A percentile compares a stretch with the other conserved stretches of the same genome.
These are phyloP conservation scores for Callipepla californica DNA, from an alignment of 2,113 vertebrate genomes.

Conservation along the genomic window DNA sequence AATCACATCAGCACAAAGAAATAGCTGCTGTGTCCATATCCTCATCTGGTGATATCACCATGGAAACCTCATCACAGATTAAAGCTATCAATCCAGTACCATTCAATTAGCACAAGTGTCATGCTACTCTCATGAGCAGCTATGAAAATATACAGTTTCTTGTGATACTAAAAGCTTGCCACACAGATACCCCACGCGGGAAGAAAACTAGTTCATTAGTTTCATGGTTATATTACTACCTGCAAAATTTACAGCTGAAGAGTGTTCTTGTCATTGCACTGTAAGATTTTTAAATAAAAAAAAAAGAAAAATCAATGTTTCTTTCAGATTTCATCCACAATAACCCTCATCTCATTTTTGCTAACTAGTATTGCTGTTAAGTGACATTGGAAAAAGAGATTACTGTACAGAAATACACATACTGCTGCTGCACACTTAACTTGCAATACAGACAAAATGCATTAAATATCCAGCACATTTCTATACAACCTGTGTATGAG, in stretches of 20 bases:
- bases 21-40: neutral
- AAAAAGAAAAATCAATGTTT: constrained; percentile 23
- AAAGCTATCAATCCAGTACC: neutral
- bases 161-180: neutral
- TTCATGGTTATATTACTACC: neutral
- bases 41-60: neutral
- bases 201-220: neutral
- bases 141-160: neutral
- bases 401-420: constrained; percentile 15
- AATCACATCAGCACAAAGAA: constrained; percentile 4
- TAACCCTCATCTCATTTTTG: constrained; percentile 26
- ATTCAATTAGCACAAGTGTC: constrained; percentile 12
- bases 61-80: constrained; percentile 40
- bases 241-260: neutral
- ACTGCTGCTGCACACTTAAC: constrained; percentile 16
- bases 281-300: constrained; percentile 29
- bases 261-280: neutral
- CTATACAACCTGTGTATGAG: neutral
- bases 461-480: constrained; percentile 29
- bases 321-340: neutral
- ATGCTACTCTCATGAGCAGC: neutral
- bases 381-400: constrained; percentile 27
- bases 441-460: constrained; percentile 22
- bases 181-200: neutral
- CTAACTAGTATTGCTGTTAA: constrained; percentile 22